Base-by-base conservation (phyloP, 2,888 invertebrate species). In the Andrena haemorrhoa region DNA sequence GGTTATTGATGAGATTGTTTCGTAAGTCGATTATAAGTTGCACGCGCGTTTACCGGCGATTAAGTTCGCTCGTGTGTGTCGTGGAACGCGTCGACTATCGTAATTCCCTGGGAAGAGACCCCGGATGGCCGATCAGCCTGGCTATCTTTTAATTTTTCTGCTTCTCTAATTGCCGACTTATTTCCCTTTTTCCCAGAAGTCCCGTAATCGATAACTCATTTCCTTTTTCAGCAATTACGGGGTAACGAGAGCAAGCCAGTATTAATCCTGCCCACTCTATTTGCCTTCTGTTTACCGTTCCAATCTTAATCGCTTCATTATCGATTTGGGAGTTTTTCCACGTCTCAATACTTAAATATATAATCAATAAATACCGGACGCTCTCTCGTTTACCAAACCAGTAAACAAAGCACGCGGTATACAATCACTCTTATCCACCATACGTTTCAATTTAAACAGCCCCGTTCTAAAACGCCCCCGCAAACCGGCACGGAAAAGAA, bases 1-100 rank as follows among this genome's bases (percentile, higher is more conserved):
- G 73, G 63, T 81, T 81, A 81, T 81, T 81, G 80, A 77, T 77
- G 83, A 83, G 78, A 83, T 77, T 83, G 83, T 83, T 82, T 72
- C 77, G 83, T 83, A 83, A 82, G 83, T 71, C 69, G 72, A 83
- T 83, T 77, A 74, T 64, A 68, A 72, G 68, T 72, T 82, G 76
- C 82, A 70, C 33, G 75, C 69, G 65, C 76, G 65, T 84, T 77
- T 83, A 63, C 76, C 53, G 41, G 60, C 63, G 82, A 70, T 83
- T 73, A 86, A 76, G 60, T 73, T 20, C 56, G 51, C 35, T 29
- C 33, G 69, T 70, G 47, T 26, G 63, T 81, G 73, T 80, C 72
- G 73, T 73, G 63, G 16, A 16, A 16, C 56, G 47, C 53, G 53
- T 58, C 58, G 64, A 65, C 20, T 53, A 12, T 8, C 12, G 66